Conservation (phyloP, 1,140 invertebrate genomes). For the Matsumurasca onukii region DNA sequence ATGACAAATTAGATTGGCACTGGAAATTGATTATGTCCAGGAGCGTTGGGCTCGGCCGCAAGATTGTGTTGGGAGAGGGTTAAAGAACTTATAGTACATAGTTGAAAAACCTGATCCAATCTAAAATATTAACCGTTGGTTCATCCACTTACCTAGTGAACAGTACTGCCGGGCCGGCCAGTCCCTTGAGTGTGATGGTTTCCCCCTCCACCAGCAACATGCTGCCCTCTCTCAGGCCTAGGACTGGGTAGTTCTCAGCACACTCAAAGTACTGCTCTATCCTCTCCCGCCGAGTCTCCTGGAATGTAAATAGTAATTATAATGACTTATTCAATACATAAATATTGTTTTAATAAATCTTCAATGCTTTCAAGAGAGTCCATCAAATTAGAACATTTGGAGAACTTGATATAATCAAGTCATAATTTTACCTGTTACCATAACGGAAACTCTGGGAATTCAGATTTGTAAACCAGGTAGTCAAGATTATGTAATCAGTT, state of each 20-base stretch:
- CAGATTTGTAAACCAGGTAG: too few relatives aligned
- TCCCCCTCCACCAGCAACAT: conserved; percentile 63
- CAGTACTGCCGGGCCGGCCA: neutral
- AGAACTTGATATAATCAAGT: too few relatives aligned
- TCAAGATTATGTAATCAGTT: too few relatives aligned
- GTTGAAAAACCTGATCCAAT: neutral
- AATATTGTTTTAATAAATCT: too few relatives aligned
- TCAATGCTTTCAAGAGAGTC: too few relatives aligned
- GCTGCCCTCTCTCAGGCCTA: conserved; percentile 71
- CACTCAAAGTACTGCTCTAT: conserved; percentile 66
- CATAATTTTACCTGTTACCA: too few relatives aligned
- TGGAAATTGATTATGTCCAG: neutral
- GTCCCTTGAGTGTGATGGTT: conserved; percentile 59
- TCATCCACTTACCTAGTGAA: neutral
- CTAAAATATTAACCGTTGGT: neutral
- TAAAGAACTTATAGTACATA: neutral
- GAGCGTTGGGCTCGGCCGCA: neutral
- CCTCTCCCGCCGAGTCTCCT: conserved; percentile 62
- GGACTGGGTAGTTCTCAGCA: conserved; percentile 56
- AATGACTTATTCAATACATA: neutral
- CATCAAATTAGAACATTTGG: too few relatives aligned
- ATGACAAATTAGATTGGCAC: neutral
- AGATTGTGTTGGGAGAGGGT: neutral
- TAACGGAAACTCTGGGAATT: too few relatives aligned
- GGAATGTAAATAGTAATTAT: conserved; percentile 44